These are phyloP conservation scores for Antitype chi DNA, from an alignment of 2,888 invertebrate genomes.

Conservation along the genomic window DNA sequence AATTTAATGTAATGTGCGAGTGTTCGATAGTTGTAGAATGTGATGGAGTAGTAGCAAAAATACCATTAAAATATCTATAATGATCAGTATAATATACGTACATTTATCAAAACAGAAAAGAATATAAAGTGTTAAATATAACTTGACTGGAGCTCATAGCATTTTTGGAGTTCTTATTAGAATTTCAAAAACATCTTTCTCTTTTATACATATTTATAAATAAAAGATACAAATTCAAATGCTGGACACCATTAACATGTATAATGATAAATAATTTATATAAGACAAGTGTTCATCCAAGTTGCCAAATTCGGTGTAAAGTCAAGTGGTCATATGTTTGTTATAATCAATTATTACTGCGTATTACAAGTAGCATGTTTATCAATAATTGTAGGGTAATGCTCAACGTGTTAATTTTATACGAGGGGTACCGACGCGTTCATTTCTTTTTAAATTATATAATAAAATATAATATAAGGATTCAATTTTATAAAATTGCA, in stretches of 20 bases:
- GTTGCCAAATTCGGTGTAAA: constrained; percentile 89
- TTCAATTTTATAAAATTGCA: constrained; percentile 83
- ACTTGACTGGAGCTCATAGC: constrained; percentile 37
- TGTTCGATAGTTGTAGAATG: constrained; percentile 90
- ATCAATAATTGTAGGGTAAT: constrained; percentile 86
- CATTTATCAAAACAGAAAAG: constrained; percentile 40
- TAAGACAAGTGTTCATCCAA: constrained; percentile 87
- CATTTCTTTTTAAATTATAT: constrained; percentile 67
- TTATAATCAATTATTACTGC: constrained; percentile 85
- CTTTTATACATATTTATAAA: constrained; percentile 49
- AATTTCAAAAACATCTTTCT: constrained; percentile 48
- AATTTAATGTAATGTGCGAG: constrained; percentile 89
- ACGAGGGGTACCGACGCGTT: constrained; percentile 82
- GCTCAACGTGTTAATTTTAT: constrained; percentile 88
- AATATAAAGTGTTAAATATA: constrained; percentile 24
- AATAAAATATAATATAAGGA: constrained; percentile 65
- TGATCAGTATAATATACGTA: constrained; percentile 66
- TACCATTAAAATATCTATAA: constrained; percentile 77
- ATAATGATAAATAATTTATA: constrained; percentile 67
- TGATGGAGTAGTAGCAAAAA: constrained; percentile 84
- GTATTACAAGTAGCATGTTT: constrained; percentile 86
- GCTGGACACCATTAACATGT: constrained; percentile 66
- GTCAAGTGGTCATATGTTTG: constrained; percentile 82
- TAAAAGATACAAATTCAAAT: constrained; percentile 45
- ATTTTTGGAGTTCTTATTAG: constrained; percentile 57